Base-by-base conservation (phyloP, 2,888 invertebrate species). In the Galeopsomyia nigrocyanea region DNA sequence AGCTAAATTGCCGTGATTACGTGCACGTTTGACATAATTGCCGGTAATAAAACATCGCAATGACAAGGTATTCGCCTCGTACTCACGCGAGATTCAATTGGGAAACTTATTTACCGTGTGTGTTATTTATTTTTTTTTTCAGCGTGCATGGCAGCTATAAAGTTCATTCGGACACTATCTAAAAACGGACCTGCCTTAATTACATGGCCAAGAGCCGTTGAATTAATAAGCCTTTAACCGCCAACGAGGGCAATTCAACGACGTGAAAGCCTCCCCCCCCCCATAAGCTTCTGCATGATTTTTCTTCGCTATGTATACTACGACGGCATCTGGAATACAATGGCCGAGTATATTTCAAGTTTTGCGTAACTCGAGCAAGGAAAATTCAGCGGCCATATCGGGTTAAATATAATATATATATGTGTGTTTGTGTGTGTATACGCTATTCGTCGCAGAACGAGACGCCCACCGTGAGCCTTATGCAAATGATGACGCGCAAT, bases 381-480 rank as follows among this genome's bases (percentile, higher is more conserved):
- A 13, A 39, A 39, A 39, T 39, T 39, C 39, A 39, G 10, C 39
- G 39, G 7, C 39, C 39, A 39, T 39, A 39, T 39, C 39, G 39
- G 39, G 39, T 39, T 26, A 9, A 39, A 7, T 9, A 1, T 9
- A 9, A 26, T 26, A 26, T 26, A 26, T 26, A 26, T 26, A 26
- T 26, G 5, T 5, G 26, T 26, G 26, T n/a, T n/a, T 31, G 31
- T 3, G 31, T 5, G 7, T 31, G 7, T 31, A 31, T 31, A 31
- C 39, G 39, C 39, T 39, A 39, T 39, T 39, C 39, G 39, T 39
- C 39, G 10, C 39, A 39, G 55, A 57, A 49, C 50, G 64, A 19
- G 79, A 83, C 83, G 83, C 83, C 83, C 82, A 83, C 83, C 57
- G 60, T 58, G 17, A 53, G 60, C 57, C 62, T 72, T 72, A 72